Evolutionary conservation across 1,140 invertebrate genomes (phyloP), one percentile per base, ranked within the genome.

Genomic region (Limonius californicus): DNA sequence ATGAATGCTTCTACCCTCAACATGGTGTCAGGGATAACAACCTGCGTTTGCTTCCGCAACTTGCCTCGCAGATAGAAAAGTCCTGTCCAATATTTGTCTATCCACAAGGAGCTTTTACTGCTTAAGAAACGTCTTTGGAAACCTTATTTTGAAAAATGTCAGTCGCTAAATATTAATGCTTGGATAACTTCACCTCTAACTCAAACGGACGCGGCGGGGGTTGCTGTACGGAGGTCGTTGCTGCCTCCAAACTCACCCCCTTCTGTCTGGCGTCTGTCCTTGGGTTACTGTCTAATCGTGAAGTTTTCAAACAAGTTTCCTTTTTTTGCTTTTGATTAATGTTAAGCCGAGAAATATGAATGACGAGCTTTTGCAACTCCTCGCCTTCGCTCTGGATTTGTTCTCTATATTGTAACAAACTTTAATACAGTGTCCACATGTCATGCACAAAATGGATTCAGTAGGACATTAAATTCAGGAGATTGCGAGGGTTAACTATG

Each of bases 261-360:
- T 50, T 50, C 20, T 21, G 45, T 50, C 45, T 50, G 45, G 45
- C 45, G 45, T 50, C 45, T 50, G 45, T 21, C 45, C 45, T 50
- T 50, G 16, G 20, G 2, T 27, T 27, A 14, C 8, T 39, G 8
- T 39, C 35, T 39, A 39, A 39, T 39, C n/a, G 35, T 39, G n/a
- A 39, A 39, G 35, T 39, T 39, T 39, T 39, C 8, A 39, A 39
- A 12, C 2, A 14, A 39, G n/a, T 39, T 39, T 39, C 35, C n/a
- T 39, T 39, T 39, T 39, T 39, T 14, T n/a, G n/a, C 35, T 39
- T 39, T 39, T 39, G 35, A 39, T 39, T 39, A 39, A 39, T 39
- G 35, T 39, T 9, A 39, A 39, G 42, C 23, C 4, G 2, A 45
- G 42, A 45, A 45, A 45, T 27, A 27, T 27, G 23, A 27, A 27